Conservation (phyloP, 2,888 invertebrate genomes). For the Cerastis rubricosa region DNA sequence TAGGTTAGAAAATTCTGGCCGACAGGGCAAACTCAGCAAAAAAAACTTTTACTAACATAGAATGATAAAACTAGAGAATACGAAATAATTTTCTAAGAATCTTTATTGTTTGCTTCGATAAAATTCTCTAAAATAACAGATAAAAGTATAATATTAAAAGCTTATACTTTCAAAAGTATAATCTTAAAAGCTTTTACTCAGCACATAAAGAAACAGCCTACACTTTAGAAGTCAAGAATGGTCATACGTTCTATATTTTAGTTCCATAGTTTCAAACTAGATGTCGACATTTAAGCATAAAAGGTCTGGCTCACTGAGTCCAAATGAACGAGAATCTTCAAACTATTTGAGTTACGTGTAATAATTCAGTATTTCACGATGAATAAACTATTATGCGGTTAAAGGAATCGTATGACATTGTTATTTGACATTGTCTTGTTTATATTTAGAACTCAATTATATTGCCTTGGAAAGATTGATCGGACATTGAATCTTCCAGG, state of each 20-base stretch:
- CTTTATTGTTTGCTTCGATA: background rate
- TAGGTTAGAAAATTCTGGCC: background rate
- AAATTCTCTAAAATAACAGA: background rate
- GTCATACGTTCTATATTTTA: conserved; percentile 21
- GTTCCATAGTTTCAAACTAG: conserved; percentile 11
- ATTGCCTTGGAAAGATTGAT: conserved; percentile 23
- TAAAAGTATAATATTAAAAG: conserved; percentile 18
- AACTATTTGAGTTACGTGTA: conserved; percentile 43
- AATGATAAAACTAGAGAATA: background rate
- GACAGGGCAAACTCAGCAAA: background rate
- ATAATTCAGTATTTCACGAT: conserved; percentile 19
- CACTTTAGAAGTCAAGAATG: conserved; percentile 28
- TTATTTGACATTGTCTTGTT: conserved; percentile 4
- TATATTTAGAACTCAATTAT: conserved; percentile 31
- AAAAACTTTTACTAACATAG: background rate
- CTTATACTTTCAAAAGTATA: conserved; percentile 1
- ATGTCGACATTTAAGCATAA: conserved; percentile 21
- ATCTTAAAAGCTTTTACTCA: conserved; percentile 19
- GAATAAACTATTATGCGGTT: conserved; percentile 25
- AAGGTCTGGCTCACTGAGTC: conserved; percentile 25
- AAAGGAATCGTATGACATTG: background rate
- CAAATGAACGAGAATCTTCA: conserved; percentile 24
- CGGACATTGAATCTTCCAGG: conserved; percentile 14
- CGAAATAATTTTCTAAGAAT: conserved; percentile 1
- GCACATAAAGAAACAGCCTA: conserved; percentile 11